Evolutionary conservation across 2,113 vertebrate species (phyloP), one percentile per base, ranked within the genome.

Genomic region (Albula glossodonta): DNA sequence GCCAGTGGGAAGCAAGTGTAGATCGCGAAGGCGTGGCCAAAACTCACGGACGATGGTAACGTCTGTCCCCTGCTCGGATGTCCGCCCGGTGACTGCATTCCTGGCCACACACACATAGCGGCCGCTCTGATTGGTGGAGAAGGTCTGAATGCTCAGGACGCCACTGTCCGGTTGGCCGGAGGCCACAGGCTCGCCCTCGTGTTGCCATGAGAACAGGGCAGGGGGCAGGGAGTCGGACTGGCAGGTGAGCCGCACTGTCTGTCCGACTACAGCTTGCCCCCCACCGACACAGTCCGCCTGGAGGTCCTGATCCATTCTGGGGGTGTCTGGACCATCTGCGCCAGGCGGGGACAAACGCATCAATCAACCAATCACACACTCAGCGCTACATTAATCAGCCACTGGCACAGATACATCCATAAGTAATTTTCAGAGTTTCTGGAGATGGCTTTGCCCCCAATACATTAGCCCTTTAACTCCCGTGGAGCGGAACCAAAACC

Each of bases 291-390:
- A 96, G 0, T 91, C 22, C 31, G 92, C 92, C 0, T 89, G 88
- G 4, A 86, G 63, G 2, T 88, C 87, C 78, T 88, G 91, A 70
- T 89, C 93, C 87, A 95, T 70, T 63, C 89, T 88, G 0, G 94
- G 94, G 60, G 92, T 87, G 87, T 96, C 95, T 0, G 95, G 95
- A 51, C 94, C 95, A 88, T 94, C 95, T 95, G 51, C 52, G 66
- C 31, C 31, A 41, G 48, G 82, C 48, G 53, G 48, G 63, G 8
- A 51, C n/a, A 22, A 4, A n/a, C 0, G 41, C 13, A n/a, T 80
- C 53, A 80, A 41, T 41, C 31, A 41, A 41, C 31, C 31, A 41
- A 41, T 41, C 31, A 41, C 31, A 41, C 31, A 1, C 31, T 41
- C 31, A 41, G 31, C 22, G 48, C 4, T 63, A 56, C 82, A 83